Evolutionary conservation across 2,888 invertebrate species (phyloP).

Genomic region (Coelogynopora nodosa): DNA sequence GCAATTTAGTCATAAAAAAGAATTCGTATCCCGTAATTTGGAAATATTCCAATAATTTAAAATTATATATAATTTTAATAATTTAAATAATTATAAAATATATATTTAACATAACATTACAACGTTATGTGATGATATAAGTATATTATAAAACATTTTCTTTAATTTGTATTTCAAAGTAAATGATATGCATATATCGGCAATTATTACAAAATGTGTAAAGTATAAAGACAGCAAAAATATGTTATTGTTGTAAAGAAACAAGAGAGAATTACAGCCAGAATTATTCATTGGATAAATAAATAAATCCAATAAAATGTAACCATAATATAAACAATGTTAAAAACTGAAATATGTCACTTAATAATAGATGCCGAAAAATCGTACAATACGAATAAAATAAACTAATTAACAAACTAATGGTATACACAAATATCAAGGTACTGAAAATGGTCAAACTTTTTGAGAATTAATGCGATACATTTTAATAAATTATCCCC

Average conservation of each 20-base stretch:
- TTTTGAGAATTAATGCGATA: too few relatives aligned
- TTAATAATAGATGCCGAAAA: not conserved
- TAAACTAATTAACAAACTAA: not conserved
- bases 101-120: too few relatives aligned
- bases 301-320: not conserved
- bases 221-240: not conserved
- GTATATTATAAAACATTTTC: too few relatives aligned
- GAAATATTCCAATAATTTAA: too few relatives aligned
- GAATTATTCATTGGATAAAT: not conserved
- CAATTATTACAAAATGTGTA: not conserved
- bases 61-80: too few relatives aligned
- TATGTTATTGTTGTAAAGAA: not conserved
- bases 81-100: too few relatives aligned
- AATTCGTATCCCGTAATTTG: too few relatives aligned
- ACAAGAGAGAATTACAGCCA: not conserved
- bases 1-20: too few relatives aligned
- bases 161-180: not conserved
- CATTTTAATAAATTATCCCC: too few relatives aligned
- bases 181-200: too few relatives aligned
- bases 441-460: not conserved
- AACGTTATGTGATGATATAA: too few relatives aligned
- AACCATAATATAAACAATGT: not conserved
- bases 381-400: not conserved
- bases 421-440: not conserved
- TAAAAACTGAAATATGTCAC: not conserved